Evolutionary conservation across 2,888 invertebrate genomes (phyloP).

Genomic region (Hylaea fasciaria): DNA sequence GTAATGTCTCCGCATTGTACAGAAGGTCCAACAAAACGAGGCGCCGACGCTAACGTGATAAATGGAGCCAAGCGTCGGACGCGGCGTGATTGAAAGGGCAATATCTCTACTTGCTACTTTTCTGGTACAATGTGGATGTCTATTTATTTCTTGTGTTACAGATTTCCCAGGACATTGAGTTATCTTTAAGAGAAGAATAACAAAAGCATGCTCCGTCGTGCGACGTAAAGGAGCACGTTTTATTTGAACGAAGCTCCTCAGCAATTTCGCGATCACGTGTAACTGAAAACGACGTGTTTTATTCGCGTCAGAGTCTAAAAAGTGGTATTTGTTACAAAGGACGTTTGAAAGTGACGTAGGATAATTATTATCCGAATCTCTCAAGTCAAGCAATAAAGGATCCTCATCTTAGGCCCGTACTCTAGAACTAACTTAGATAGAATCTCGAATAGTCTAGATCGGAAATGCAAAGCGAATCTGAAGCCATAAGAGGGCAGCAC

Average conservation of each 20-base stretch:
- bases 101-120: slow-evolving; percentile 2
- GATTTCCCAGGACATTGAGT: slow-evolving; percentile 4
- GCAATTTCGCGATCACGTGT: no score
- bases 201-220: no score
- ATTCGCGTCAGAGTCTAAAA: no score
- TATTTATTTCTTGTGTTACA: slow-evolving; percentile 10
- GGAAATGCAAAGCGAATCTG: slow-evolving; percentile 3
- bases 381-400: no score
- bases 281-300: no score
- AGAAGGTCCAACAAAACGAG: slow-evolving; percentile 4
- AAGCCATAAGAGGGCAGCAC: slow-evolving; percentile 7
- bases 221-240: no score
- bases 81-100: slow-evolving; percentile 23
- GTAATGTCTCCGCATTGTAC: not conserved
- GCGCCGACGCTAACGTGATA: slow-evolving; percentile 5
- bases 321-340: no score
- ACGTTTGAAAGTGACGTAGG: no score
- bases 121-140: not conserved
- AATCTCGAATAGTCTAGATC: not conserved
- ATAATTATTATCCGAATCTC: no score
- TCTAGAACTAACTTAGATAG: no score
- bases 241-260: no score
- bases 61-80: slow-evolving; percentile 5
- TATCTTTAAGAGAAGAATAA: not conserved
- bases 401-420: no score